phyloP scores from a whole-genome alignment of 1,140 invertebrate genomes.

The Aricia agestis region DNA sequence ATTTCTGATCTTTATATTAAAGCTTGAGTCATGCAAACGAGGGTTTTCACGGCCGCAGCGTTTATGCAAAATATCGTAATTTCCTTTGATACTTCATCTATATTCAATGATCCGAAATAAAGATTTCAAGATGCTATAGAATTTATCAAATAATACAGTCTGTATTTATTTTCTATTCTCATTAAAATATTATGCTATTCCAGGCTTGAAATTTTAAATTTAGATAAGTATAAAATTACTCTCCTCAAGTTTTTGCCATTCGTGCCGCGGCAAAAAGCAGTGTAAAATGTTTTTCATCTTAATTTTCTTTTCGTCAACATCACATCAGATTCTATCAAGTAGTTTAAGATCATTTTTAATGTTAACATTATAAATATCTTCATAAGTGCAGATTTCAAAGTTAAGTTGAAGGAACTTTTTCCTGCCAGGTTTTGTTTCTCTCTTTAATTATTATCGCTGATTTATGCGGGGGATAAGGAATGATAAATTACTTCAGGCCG shows the following conservation, averaged over 20 bases:
- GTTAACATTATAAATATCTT: too few relatives aligned
- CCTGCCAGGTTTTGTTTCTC: neutral
- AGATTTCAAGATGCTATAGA: constrained; percentile 51
- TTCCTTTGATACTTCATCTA: constrained; percentile 70
- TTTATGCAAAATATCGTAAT: constrained; percentile 60
- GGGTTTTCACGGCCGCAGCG: constrained; percentile 59
- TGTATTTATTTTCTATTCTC: neutral
- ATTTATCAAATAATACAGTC: constrained; percentile 59
- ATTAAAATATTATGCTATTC: too few relatives aligned
- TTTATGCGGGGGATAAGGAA: neutral
- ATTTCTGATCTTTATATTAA: constrained; percentile 11
- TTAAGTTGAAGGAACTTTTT: neutral
- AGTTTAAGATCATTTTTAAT: too few relatives aligned
- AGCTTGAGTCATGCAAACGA: constrained; percentile 48
- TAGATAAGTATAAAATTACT: too few relatives aligned
- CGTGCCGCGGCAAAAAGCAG: too few relatives aligned
- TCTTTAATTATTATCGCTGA: constrained; percentile 36
- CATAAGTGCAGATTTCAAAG: neutral
- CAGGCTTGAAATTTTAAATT: too few relatives aligned
- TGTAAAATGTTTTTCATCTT: too few relatives aligned
- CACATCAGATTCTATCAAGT: too few relatives aligned
- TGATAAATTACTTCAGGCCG: constrained; percentile 2
- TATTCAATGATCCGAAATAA: constrained; percentile 64
- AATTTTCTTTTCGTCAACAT: too few relatives aligned
- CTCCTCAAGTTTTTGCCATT: too few relatives aligned